Percentiles rank a stretch among this genome's conserved stretches.
phyloP scores from a whole-genome alignment of 23 tunicate species.

The Phallusia fumigata region DNA sequence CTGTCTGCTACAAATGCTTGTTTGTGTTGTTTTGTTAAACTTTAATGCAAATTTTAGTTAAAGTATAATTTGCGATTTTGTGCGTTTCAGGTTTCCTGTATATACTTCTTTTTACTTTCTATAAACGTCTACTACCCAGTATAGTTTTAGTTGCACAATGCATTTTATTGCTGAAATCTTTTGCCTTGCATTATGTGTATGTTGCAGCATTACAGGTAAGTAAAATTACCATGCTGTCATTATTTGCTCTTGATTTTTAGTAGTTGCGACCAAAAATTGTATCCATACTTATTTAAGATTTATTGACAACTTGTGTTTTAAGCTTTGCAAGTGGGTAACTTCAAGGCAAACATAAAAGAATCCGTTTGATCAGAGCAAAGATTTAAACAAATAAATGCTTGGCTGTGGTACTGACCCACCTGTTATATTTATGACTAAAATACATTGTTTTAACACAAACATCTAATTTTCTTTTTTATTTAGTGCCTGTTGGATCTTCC shows the following conservation, averaged over 20 bases:
- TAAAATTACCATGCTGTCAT: neutral
- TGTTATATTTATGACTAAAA: no score
- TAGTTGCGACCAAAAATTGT: neutral
- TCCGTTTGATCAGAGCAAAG: no score
- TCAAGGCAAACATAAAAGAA: no score
- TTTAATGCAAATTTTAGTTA: no score
- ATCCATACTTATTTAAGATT: neutral
- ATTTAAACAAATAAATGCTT: no score
- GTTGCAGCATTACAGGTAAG: slow-evolving; percentile 58
- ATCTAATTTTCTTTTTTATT: neutral
- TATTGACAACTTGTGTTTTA: neutral
- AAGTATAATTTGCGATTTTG: neutral
- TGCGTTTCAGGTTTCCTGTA: neutral
- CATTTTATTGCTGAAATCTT: slow-evolving; percentile 28
- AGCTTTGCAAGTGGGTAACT: no score
- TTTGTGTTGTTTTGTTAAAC: no score
- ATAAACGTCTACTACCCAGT: neutral
- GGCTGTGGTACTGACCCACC: no score
- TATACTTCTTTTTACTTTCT: neutral
- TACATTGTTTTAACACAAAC: neutral
- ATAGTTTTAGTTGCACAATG: slow-evolving; percentile 17
- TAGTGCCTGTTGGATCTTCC: slow-evolving; percentile 56
- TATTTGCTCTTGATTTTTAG: no score
- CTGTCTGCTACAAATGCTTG: neutral
- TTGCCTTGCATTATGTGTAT: slow-evolving; percentile 38